Evolutionary conservation across 2,797 vertebrate species (phyloP).

Genomic region (Lindbergichthys nudifrons): DNA sequence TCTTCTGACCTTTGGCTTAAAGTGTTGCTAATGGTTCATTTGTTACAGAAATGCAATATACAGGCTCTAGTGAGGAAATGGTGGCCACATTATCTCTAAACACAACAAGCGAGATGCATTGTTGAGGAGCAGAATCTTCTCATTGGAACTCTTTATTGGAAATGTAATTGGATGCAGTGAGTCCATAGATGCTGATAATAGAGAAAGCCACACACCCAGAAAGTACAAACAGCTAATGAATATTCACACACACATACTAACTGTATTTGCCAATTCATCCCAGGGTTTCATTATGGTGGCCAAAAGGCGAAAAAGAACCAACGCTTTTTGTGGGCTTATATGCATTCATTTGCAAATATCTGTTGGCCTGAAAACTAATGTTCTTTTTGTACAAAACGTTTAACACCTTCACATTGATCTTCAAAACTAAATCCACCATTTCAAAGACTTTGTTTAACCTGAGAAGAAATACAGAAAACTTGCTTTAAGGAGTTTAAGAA

Average conservation of each 20-base stretch:
- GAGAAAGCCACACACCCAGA: slow-evolving; percentile 20
- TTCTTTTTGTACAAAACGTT: slow-evolving; percentile 14
- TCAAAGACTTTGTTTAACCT: slow-evolving; percentile 21
- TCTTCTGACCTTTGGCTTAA: not conserved
- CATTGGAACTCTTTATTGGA: slow-evolving; percentile 33
- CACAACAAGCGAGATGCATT: slow-evolving; percentile 4
- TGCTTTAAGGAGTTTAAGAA: slow-evolving; percentile 22
- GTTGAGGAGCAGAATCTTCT: slow-evolving; percentile 19
- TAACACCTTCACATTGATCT: slow-evolving; percentile 16
- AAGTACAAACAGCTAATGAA: slow-evolving; percentile 54
- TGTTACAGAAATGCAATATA: slow-evolving; percentile 3
- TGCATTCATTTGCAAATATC: slow-evolving; percentile 37
- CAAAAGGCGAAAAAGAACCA: slow-evolving; percentile 34
- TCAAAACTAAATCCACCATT: slow-evolving; percentile 28
- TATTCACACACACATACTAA: slow-evolving; percentile 50
- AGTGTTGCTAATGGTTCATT: slow-evolving; percentile 6
- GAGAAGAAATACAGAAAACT: slow-evolving; percentile 17
- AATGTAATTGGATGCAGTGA: slow-evolving; percentile 59
- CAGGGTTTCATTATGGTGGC: slow-evolving; percentile 24
- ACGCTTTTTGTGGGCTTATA: slow-evolving; percentile 8
- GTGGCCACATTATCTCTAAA: slow-evolving; percentile 6
- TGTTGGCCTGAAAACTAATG: slow-evolving; percentile 23
- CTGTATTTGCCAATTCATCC: slow-evolving; percentile 44
- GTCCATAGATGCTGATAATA: slow-evolving; percentile 46
- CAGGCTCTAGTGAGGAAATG: slow-evolving; percentile 14